Evolutionary conservation across 2,113 vertebrate species (phyloP), one percentile per base, ranked within the genome.

Genomic region (Athene noctua): DNA sequence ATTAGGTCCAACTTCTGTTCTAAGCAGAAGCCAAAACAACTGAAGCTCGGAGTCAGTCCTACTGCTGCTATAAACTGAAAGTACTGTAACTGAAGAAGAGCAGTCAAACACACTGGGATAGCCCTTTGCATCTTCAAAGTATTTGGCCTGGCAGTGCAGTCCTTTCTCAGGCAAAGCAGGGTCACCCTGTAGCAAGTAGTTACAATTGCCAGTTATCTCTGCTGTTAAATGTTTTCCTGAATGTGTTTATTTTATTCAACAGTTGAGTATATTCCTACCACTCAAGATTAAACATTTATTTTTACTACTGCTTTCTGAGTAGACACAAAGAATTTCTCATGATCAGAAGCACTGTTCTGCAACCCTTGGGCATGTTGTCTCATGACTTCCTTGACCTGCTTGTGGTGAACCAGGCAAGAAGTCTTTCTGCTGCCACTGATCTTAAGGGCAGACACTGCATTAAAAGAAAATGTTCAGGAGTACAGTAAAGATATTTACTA

Each of bases 111-210:
- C n/a, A 27, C 40, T 55, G 86, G 73, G 30, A n/a, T 55, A 73
- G 47, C 63, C 74, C 40, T 66, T 93, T 62, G 30, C 57, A 49
- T 91, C 71, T 67, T 89, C 55, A 3, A 44, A 67, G 52, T 61
- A 54, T 79, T 95, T 84, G 78, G 78, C 63, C 51, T 80, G 89
- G 74, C 84, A 80, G 67, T 80, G 71, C 67, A 79, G 55, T 80
- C 83, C 68, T 94, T 95, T 68, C 88, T 91, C 70, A 83, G 86
- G 94, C 94, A 93, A 80, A 94, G 73, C 62, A 88, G 62, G 34
- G 80, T 94, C 80, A 85, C 23, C 30, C 72, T 75, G 54, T 89
- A 83, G 80, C 68, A 85, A 70, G 13, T 47, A 75, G 66, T 73
- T 90, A 74, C 5, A 86, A 36, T 58, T 74, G 46, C 59, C 72